These are phyloP conservation scores for Australoheros scitulus DNA, from an alignment of 2,113 vertebrate species.

Conservation along the genomic window DNA sequence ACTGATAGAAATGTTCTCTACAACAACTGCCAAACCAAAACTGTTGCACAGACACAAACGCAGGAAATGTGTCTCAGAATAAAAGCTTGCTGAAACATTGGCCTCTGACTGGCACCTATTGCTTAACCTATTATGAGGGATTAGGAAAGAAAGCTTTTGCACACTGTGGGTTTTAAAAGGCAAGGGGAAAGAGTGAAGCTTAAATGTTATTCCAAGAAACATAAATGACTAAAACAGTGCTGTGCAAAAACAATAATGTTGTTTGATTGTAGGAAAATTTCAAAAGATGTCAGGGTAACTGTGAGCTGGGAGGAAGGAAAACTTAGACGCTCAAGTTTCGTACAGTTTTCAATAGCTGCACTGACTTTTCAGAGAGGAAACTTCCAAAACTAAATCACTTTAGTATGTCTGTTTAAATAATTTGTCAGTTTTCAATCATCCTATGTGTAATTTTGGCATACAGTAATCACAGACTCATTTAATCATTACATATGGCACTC, in stretches of 20 bases:
- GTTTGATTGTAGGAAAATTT: background rate
- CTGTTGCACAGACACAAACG: conserved; percentile 19
- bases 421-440: background rate
- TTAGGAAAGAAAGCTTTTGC: background rate
- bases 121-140: conserved; percentile 2
- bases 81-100: background rate
- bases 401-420: background rate
- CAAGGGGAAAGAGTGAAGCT: background rate
- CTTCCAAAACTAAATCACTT: background rate
- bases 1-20: conserved; percentile 11
- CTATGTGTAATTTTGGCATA: background rate
- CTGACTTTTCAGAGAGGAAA: background rate
- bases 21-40: conserved; percentile 48
- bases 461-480: background rate
- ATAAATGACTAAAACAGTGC: background rate
- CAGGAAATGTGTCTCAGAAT: conserved; percentile 22
- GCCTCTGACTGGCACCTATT: background rate
- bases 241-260: background rate
- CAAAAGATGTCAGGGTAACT: background rate
- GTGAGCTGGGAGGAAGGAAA: background rate
- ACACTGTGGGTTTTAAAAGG: background rate
- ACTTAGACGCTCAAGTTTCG: background rate
- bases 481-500: background rate
- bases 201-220: background rate
- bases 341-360: background rate